Base-by-base conservation (phyloP, 2,113 vertebrate species). In the Melanerpes formicivorus region DNA sequence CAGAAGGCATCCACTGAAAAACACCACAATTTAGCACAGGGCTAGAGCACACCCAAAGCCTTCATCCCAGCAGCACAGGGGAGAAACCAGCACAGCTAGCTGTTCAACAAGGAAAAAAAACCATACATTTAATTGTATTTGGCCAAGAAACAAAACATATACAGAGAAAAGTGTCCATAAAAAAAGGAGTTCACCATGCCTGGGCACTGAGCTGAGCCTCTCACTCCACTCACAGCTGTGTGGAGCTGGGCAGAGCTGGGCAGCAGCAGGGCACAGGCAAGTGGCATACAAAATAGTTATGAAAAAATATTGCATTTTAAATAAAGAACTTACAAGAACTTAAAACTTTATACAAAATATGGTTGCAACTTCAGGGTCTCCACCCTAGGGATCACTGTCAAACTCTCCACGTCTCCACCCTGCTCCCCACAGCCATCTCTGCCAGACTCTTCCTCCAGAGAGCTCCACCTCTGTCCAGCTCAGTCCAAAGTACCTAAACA, bases 401-500 rank as follows among this genome's bases (percentile, higher is more conserved):
- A 76, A 58, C 44, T 73, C 65, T 85, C 26, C 17, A 1, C 3
- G 2, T 80, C 27, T 89, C 59, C 52, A 64, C 22, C 14, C 42
- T 44, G 42, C 42, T 44, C 42, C 13, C 64, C 30, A 18, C 0
- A 1, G n/a, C 30, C 50, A 23, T 9, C 60, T 78, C 77, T 63
- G 32, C 25, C 50, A 52, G 50, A 21, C 46, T 59, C 26, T 2
- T 67, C 80, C 64, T 95, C 79, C 76, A 65, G 8, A 74, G 40
- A 62, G 66, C 10, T 76, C 44, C 8, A 1, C 17, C n/a, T 55
- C 62, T 23, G 16, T 5, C 22, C 94, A 87, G 30, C 17, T 97
- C 96, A 98, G 76, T 98, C 98, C 96, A 98, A 95, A 91, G 96
- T 96, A 73, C 97, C 97, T 98, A 77, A 56, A 96, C 90, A 86